Evolutionary conservation across 2,797 vertebrate genomes (phyloP), one percentile per base, ranked within the genome.

Genomic region (Pseudochromis fuscus): DNA sequence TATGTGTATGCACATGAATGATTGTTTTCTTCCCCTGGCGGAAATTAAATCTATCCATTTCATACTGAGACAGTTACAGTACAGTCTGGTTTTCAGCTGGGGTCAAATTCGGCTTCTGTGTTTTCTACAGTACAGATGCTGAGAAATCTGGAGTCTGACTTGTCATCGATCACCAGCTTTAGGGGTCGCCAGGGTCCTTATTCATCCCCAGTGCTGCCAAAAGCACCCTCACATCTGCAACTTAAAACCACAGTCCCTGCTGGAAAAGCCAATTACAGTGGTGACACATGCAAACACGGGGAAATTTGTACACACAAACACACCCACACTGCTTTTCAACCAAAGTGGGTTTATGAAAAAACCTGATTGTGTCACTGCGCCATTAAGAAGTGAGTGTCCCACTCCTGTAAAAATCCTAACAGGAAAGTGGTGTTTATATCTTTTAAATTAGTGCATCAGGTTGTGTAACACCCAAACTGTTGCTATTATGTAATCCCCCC

Each of bases 81-180:
- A 33, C 42, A 57, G 25, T 63, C 42, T 51, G 30, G 7, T 24
- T 7, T 8, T 67, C 63, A 42, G 10, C 62, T 50, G 21, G 28
- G 13, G 23, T 75, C 52, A 57, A 30, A 63, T 51, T 53, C 63
- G 52, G 21, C 45, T 12, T 19, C 37, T 24, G 60, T 66, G 18
- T 55, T 42, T 46, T 40, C 50, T 35, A 31, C 4, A 24, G 7
- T 30, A 46, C 24, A 35, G 12, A 67, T 23, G 44, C 46, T 60
- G 44, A 30, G 27, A 63, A 79, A 59, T 67, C 13, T 59, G 18
- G 27, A 25, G 24, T 35, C 56, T 8, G 42, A 10, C 38, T 5
- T 57, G 75, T 76, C 77, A 91, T 88, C 80, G 83, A 89, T 90
- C 85, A 83, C 60, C 7, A 21, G 24, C 72, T 77, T 75, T 52